Evolutionary conservation across 2,113 vertebrate genomes (phyloP), one percentile per base, ranked within the genome.

Genomic region (Syrmaticus mikado): DNA sequence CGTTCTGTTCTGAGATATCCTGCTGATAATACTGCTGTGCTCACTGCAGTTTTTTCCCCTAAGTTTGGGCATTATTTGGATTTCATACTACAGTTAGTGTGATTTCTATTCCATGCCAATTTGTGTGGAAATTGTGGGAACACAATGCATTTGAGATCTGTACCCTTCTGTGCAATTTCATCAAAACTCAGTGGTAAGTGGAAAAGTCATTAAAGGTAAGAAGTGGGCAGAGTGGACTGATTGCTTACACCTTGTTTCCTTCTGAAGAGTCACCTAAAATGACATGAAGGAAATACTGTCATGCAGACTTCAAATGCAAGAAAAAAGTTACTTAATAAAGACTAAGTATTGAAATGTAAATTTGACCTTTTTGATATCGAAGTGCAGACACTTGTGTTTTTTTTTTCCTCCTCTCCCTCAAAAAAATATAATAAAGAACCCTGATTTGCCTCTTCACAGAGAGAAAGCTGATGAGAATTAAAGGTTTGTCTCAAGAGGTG

Each of bases 381-480:
- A 85, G 3, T 19, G 17, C 60, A 50, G n/a, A 7, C 34, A 10
- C 40, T 61, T 74, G 15, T 24, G 81, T 74, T 82, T 46, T 46
- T 20, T 46, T 70, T 70, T 57, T n/a, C 53, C 34, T 10, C 57
- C 64, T 21, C 50, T 46, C 43, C 71, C 55, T 78, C 58, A 36
- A 24, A 30, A 48, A 13, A 57, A 10, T 2, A 2, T 24, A 70
- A 79, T 57, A 18, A 40, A 40, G 5, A 3, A 6, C 36, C 17
- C 34, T 73, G 38, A 65, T 48, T 84, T 84, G 82, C 71, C 41
- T 90, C 76, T 38, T 17, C 78, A 40, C 95, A 99, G 99, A 99
- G 97, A 99, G 98, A 92, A 98, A 99, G 41, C 96, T 99, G 94
- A 98, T 98, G 97, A 98, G 97, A 96, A 97, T 99, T 87, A 99